Conservation (phyloP, 1,140 invertebrate species). For the Andrena cerasifolii region DNA sequence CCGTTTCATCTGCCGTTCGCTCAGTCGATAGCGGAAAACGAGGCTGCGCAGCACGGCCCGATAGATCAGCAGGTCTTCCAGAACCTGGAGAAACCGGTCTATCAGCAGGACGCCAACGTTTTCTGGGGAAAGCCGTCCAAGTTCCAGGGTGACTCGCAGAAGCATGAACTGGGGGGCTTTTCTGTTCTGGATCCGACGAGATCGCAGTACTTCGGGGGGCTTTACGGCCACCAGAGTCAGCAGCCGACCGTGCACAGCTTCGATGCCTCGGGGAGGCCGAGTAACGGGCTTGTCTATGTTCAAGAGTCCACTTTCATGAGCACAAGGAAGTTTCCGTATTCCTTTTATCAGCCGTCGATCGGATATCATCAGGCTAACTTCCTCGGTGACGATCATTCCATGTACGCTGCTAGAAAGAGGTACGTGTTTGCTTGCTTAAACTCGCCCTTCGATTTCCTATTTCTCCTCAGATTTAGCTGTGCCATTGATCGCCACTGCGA, state of each 20-base stretch:
- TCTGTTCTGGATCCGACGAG: not conserved
- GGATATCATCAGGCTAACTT: conserved; percentile 37
- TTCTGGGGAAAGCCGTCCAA: conserved; percentile 54
- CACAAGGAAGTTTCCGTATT: conserved; percentile 68
- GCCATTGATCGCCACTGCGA: too few relatives aligned
- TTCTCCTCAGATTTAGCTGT: not conserved
- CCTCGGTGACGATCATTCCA: not conserved
- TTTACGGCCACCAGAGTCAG: conserved; percentile 21
- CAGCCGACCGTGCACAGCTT: conserved; percentile 42
- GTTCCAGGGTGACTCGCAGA: conserved; percentile 36
- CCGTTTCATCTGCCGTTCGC: not conserved
- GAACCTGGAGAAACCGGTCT: conserved; percentile 38
- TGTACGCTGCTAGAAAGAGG: conserved; percentile 26
- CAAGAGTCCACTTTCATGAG: conserved; percentile 64
- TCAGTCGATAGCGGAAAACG: conserved; percentile 1
- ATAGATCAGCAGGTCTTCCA: conserved; percentile 27
- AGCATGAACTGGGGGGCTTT: conserved; percentile 17
- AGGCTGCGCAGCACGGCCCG: not conserved
- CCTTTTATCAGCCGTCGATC: conserved; percentile 60
- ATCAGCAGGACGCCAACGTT: not conserved
- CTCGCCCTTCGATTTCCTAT: not conserved
- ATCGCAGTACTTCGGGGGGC: conserved; percentile 20
- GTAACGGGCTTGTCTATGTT: conserved; percentile 66
- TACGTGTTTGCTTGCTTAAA: not conserved
- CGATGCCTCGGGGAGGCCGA: conserved; percentile 51